Conservation (phyloP, 2,113 vertebrate genomes). For the Dasypus novemcinctus region DNA sequence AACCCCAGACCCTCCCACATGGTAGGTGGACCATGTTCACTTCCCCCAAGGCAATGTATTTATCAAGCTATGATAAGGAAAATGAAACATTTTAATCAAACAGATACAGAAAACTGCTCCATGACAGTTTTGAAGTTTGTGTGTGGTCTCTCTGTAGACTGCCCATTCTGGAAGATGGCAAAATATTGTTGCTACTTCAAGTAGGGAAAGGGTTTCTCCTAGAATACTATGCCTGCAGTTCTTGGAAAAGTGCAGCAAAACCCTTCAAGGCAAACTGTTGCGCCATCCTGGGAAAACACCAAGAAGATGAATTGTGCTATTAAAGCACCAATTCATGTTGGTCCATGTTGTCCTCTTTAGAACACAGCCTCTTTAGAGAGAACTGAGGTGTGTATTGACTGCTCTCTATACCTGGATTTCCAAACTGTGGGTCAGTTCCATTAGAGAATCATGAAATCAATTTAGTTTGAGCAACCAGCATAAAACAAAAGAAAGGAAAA, state of each 20-base stretch:
- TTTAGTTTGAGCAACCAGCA: background rate
- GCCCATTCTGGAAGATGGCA: background rate
- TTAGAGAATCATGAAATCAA: background rate
- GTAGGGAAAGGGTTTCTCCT: background rate
- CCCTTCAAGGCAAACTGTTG: background rate
- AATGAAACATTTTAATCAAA: background rate
- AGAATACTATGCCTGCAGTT: background rate
- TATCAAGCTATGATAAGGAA: background rate
- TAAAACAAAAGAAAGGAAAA: background rate
- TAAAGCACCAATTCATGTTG: background rate
- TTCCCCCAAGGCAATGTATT: background rate
- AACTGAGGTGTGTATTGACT: background rate
- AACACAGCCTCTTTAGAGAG: background rate
- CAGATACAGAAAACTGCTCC: background rate
- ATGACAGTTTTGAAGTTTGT: background rate
- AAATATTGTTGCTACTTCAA: background rate
- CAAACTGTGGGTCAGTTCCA: background rate
- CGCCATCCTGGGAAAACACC: background rate
- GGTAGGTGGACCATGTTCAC: no score
- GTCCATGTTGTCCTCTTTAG: background rate
- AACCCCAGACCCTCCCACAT: no score
- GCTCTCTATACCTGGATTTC: background rate
- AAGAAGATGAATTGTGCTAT: background rate
- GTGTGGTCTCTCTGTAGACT: background rate
- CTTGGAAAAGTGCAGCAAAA: constrained; percentile 4